Conservation (phyloP, 2,113 vertebrate genomes). For the Podarcis raffonei region DNA sequence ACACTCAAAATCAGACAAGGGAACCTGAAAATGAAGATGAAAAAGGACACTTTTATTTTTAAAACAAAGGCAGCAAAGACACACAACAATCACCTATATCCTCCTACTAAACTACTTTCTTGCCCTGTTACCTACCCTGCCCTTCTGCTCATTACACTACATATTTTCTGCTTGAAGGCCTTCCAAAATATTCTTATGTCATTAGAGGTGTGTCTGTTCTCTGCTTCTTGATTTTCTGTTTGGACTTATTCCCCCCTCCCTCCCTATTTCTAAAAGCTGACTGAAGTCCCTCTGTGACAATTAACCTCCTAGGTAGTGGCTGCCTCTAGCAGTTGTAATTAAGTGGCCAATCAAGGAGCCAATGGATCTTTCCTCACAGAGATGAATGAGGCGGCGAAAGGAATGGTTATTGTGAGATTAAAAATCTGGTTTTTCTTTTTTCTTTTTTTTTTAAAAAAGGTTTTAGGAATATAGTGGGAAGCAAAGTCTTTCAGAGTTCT, state of each 20-base stretch:
- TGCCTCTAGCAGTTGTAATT: conserved; percentile 29
- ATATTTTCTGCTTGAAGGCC: not conserved
- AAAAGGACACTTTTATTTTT: not conserved
- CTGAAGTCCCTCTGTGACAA: conserved; percentile 26
- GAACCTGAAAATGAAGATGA: not conserved
- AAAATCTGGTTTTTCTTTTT: not conserved
- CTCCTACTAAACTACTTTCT: not conserved
- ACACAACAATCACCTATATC: not conserved
- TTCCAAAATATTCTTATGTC: not conserved
- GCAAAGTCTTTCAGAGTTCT: not conserved
- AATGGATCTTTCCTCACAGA: conserved; percentile 21
- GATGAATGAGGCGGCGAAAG: not conserved
- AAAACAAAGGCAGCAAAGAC: not conserved
- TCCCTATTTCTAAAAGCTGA: not conserved
- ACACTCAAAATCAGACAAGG: not conserved
- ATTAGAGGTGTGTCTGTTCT: not conserved
- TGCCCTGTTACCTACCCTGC: not conserved
- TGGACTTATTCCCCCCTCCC: not conserved
- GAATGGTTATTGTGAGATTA: not conserved
- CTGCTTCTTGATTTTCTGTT: not conserved
- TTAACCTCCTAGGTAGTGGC: conserved; percentile 26
- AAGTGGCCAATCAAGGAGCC: conserved; percentile 21
- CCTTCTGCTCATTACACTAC: not conserved
- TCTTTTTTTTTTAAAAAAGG: not conserved
- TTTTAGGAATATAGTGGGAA: not conserved